Evolutionary conservation across 2,888 invertebrate genomes (phyloP), one percentile per base, ranked within the genome.

Genomic region (Tupiocoris notatus): DNA sequence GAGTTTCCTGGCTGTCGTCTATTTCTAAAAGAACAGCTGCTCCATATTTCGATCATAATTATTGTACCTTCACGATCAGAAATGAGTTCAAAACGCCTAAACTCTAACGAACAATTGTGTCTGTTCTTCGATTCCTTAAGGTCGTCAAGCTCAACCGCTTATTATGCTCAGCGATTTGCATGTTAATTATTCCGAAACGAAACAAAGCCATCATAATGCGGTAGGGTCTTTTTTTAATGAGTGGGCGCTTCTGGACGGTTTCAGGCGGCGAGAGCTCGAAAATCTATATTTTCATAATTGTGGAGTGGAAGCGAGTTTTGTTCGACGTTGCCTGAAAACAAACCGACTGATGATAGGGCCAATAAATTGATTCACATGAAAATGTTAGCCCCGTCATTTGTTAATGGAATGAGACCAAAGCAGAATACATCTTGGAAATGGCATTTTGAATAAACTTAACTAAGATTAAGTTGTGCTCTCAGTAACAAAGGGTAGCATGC

Each of bases 141-240:
- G 39, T 39, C 39, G 39, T 39, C 39, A 39, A 39, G 39, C 39
- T 39, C 39, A 39, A 39, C 39, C 39, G 39, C 39, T 39, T 39
- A 39, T 39, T 39, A 39, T 39, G 39, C 39, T 6, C 23, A 6
- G n/a, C n/a, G 63, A 63, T 63, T 63, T 63, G 22, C 63, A 63
- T 63, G 63, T 63, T 63, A 63, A 63, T 63, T 12, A 63, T 23
- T 23, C 63, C 63, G 63, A 63, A 63, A 63, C 63, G n/a, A 23
- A 21, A 21, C 63, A 63, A 63, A 63, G 23, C 63, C 7, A 63
- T 63, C 22, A 63, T 63, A 63, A 63, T 63, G 63, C 23, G 63
- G 63, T 63, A 63, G 63, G 22, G n/a, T 63, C 2, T 3, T 39
- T 39, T 39, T 20, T 21, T 63, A 63, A 63, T 63, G 63, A 63